phyloP scores from a whole-genome alignment of 2,888 invertebrate genomes.

The Sarcophaga variegata region DNA sequence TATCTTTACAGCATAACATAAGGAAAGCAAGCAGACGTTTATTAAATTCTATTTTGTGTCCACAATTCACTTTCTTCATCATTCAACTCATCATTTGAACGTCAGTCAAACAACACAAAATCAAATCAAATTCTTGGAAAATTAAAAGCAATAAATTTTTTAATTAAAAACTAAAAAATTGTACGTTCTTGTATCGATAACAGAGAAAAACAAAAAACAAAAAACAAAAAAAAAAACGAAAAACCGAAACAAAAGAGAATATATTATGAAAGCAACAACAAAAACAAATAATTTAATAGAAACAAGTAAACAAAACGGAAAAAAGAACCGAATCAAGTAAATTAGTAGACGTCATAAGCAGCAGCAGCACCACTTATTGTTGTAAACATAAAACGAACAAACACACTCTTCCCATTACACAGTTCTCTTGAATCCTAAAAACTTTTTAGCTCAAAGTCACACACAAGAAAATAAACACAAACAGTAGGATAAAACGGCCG shows the following conservation, averaged over 20 bases:
- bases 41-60: slow-evolving; percentile 11
- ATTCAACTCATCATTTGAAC: slow-evolving; percentile 3
- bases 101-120: background rate
- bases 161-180: slow-evolving; percentile 54
- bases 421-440: background rate
- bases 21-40: too few relatives aligned
- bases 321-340: slow-evolving; percentile 3
- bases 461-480: background rate
- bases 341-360: slow-evolving; percentile 39
- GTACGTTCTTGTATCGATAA: slow-evolving; percentile 41
- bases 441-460: background rate
- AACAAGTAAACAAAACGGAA: slow-evolving; percentile 4
- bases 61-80: background rate
- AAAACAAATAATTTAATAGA: background rate
- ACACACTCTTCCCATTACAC: background rate
- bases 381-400: too few relatives aligned
- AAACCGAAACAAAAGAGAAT: background rate
- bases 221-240: background rate
- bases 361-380: too few relatives aligned
- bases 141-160: slow-evolving; percentile 64
- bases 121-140: slow-evolving; percentile 6
- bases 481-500: background rate
- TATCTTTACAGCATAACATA: slow-evolving; percentile 45
- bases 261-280: background rate
- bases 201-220: background rate